A percentile compares a stretch with the other conserved stretches of the same genome.
phyloP scores from a whole-genome alignment of 1,140 invertebrate species.

The Drosophila ohnishii region DNA sequence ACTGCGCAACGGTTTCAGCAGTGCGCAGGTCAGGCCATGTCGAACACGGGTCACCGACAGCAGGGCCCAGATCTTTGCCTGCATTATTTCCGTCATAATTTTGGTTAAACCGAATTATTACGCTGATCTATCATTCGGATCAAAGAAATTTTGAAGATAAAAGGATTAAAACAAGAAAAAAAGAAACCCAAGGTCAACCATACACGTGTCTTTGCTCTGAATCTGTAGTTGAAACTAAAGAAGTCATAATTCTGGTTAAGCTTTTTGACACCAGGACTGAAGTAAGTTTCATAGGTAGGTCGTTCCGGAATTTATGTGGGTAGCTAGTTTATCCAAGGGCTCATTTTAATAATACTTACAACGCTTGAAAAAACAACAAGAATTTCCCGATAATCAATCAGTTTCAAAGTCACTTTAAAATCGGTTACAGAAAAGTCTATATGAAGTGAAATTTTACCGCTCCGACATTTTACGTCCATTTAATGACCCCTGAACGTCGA shows the following conservation, averaged over 20 bases:
- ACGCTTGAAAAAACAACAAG: no score
- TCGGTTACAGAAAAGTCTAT: neutral
- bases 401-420: no score
- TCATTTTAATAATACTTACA: no score
- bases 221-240: neutral
- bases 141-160: neutral
- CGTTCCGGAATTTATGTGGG: neutral
- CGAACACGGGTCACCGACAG: neutral
- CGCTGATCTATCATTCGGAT: neutral
- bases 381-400: no score
- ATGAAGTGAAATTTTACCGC: neutral
- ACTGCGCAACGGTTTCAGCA: neutral
- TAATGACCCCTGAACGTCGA: constrained; percentile 8
- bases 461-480: constrained; percentile 3
- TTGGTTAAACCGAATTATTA: neutral
- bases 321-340: no score
- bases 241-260: neutral
- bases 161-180: neutral
- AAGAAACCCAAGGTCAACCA: neutral
- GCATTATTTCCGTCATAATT: neutral
- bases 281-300: constrained; percentile 7
- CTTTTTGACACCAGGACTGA: neutral
- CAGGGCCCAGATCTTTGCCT: neutral
- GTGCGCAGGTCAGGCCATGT: no score
- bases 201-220: neutral